Percentiles rank a stretch among this genome's conserved stretches.
These are phyloP conservation scores for Neoaliturus tenellus DNA, from an alignment of 2,888 invertebrate species.

Conservation along the genomic window DNA sequence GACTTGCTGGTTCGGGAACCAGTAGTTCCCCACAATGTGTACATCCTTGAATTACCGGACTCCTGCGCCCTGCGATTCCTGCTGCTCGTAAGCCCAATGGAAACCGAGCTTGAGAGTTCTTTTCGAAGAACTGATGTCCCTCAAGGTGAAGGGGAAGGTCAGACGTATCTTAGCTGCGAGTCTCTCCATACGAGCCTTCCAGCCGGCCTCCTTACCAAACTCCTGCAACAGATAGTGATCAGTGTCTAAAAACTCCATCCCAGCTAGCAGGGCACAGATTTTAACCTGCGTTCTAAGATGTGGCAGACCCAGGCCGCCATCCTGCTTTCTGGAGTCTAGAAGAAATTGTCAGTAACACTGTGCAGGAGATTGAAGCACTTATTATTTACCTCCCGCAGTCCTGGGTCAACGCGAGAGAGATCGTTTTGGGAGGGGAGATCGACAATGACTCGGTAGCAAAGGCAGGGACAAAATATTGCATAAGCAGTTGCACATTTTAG, in stretches of 20 bases:
- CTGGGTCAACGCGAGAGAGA: too few relatives aligned
- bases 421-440: too few relatives aligned
- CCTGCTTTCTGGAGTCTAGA: too few relatives aligned
- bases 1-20: slow-evolving; percentile 53
- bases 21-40: slow-evolving; percentile 65
- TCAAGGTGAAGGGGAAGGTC: not conserved
- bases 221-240: not conserved
- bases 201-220: not conserved
- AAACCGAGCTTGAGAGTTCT: not conserved
- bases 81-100: not conserved
- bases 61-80: too few relatives aligned
- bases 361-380: slow-evolving; percentile 66
- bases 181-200: too few relatives aligned
- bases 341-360: slow-evolving; percentile 59
- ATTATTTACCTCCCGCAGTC: not conserved
- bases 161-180: too few relatives aligned
- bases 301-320: too few relatives aligned
- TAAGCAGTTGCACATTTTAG: too few relatives aligned
- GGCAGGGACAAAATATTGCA: slow-evolving; percentile 39
- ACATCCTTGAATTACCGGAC: slow-evolving; percentile 55
- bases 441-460: slow-evolving; percentile 37
- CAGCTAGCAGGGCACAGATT: slow-evolving; percentile 58
- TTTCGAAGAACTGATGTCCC: not conserved
- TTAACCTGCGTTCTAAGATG: slow-evolving; percentile 65
- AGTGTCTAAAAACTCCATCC: slow-evolving; percentile 58